These are phyloP conservation scores for Salvelinus namaycush DNA, from an alignment of 2,113 vertebrate species.

Conservation along the genomic window DNA sequence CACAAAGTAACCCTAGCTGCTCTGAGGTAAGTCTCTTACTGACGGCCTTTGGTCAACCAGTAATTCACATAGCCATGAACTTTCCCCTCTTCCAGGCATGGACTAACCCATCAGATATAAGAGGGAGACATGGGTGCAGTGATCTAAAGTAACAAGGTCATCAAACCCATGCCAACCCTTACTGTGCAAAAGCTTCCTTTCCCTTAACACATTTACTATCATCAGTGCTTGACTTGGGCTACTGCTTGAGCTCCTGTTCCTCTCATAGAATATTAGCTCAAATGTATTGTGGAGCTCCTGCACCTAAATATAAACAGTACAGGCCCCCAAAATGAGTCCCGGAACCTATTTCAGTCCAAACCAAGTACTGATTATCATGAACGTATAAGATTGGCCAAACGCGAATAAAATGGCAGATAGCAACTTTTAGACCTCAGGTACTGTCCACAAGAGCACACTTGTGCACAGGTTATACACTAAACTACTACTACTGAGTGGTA, in stretches of 20 bases:
- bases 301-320: too few species aligned
- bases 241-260: too few species aligned
- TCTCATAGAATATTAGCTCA: too few species aligned
- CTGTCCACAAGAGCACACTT: constrained; percentile 24
- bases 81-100: constrained; percentile 48
- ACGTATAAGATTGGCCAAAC: background rate
- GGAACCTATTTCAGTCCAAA: too few species aligned
- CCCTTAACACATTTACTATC: background rate
- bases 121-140: background rate
- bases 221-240: background rate
- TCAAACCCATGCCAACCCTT: background rate
- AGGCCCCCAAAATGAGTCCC: too few species aligned
- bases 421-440: background rate
- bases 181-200: background rate
- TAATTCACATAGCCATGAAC: constrained; percentile 55
- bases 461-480: constrained; percentile 29
- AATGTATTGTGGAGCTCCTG: too few species aligned
- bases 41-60: constrained; percentile 32
- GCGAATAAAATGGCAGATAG: too few species aligned
- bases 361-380: too few species aligned
- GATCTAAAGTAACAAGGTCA: background rate
- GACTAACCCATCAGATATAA: background rate
- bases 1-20: constrained; percentile 52
- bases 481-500: constrained; percentile 62
- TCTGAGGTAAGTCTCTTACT: constrained; percentile 53